These are phyloP conservation scores for Ganaspis sp. DNA, from an alignment of 1,140 invertebrate species.

Conservation along the genomic window DNA sequence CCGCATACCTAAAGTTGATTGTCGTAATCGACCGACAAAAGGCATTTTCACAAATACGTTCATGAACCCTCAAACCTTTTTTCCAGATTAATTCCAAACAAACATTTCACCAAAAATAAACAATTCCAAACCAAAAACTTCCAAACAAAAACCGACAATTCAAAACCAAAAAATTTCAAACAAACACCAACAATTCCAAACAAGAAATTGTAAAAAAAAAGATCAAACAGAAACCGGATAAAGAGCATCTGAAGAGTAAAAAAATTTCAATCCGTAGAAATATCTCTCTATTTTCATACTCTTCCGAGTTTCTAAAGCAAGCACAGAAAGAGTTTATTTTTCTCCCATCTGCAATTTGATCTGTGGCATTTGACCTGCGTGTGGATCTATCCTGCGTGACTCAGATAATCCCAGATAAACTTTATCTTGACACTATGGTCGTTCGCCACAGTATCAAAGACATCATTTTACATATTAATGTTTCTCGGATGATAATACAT, in stretches of 20 bases:
- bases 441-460: slow-evolving; percentile 3
- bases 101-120: too few species aligned
- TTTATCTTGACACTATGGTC: neutral
- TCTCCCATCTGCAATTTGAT: neutral
- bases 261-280: neutral
- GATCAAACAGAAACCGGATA: too few species aligned
- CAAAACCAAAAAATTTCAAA: too few species aligned
- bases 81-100: too few species aligned
- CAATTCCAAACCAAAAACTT: too few species aligned
- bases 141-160: too few species aligned
- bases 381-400: slow-evolving; percentile 2
- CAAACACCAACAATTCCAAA: too few species aligned
- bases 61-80: too few species aligned
- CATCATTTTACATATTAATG: neutral
- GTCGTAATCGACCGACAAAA: neutral
- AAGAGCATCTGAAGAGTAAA: neutral
- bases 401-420: slow-evolving; percentile 29
- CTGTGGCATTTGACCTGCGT: slow-evolving; percentile 9
- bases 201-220: too few species aligned
- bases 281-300: neutral
- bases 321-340: neutral
- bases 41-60: neutral
- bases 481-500: neutral
- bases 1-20: slow-evolving; percentile 4
- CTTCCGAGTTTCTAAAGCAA: slow-evolving; percentile 7